A percentile compares a stretch with the other conserved stretches of the same genome.
Evolutionary conservation across 2,888 invertebrate genomes (phyloP).

Genomic region (Cephus spinipes): DNA sequence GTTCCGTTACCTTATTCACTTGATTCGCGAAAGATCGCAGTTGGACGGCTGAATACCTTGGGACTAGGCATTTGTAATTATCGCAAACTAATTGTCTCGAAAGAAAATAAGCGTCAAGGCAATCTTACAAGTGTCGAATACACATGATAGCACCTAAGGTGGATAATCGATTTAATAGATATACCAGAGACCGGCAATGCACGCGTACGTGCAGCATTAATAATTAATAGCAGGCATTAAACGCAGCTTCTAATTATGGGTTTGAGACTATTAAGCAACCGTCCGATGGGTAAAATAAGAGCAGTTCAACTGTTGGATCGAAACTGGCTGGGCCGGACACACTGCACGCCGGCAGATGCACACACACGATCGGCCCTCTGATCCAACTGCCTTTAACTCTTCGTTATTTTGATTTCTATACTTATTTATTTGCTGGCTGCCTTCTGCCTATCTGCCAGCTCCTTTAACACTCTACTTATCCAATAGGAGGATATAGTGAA

Average conservation of each 20-base stretch:
- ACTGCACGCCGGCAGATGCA: constrained; percentile 11
- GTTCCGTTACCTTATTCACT: background rate
- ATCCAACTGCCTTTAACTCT: constrained; percentile 10
- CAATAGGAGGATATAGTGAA: background rate
- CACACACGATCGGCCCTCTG: constrained; percentile 8
- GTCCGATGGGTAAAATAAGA: background rate
- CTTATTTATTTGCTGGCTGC: constrained; percentile 11
- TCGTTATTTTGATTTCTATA: constrained; percentile 27
- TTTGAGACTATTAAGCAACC: constrained; percentile 20
- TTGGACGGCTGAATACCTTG: no score
- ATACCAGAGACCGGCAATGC: background rate
- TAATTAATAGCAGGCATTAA: constrained; percentile 41
- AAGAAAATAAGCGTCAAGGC: background rate
- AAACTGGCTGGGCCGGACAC: background rate
- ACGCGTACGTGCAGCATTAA: constrained; percentile 24
- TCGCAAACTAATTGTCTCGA: background rate
- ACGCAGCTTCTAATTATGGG: constrained; percentile 38
- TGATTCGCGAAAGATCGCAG: background rate
- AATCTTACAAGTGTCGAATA: background rate
- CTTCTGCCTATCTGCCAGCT: constrained; percentile 1
- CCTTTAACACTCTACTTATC: background rate
- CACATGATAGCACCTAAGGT: background rate
- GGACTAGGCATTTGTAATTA: background rate
- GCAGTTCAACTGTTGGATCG: background rate
- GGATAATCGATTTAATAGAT: background rate